Percentiles rank a stretch among this genome's conserved stretches.
These are phyloP conservation scores for Marasmarcha lunaedactyla DNA, from an alignment of 2,888 invertebrate genomes.

Conservation along the genomic window DNA sequence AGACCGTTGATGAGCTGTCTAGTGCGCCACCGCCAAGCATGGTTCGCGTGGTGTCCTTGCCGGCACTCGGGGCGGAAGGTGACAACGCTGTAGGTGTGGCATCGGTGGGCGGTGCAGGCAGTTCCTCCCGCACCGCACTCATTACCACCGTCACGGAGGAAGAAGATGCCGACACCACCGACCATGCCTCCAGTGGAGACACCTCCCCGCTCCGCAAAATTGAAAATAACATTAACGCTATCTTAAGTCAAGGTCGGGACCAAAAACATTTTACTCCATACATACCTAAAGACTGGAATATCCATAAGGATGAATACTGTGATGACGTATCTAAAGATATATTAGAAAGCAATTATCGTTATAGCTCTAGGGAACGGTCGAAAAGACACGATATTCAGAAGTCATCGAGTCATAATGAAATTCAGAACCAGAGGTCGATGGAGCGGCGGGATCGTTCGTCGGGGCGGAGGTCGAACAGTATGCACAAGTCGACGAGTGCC, in stretches of 20 bases:
- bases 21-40: slow-evolving; percentile 74
- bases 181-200: slow-evolving; percentile 71
- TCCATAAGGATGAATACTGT: slow-evolving; percentile 69
- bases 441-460: slow-evolving; percentile 60
- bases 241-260: slow-evolving; percentile 72
- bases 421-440: slow-evolving; percentile 64
- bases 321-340: slow-evolving; percentile 65
- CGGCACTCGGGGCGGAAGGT: slow-evolving; percentile 77
- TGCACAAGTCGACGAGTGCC: slow-evolving; percentile 81
- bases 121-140: slow-evolving; percentile 72
- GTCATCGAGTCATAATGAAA: slow-evolving; percentile 73
- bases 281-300: slow-evolving; percentile 70
- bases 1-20: slow-evolving; percentile 73
- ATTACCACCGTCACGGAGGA: slow-evolving; percentile 80
- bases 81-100: slow-evolving; percentile 73
- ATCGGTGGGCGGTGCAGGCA: slow-evolving; percentile 57
- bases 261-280: slow-evolving; percentile 65
- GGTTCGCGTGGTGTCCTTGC: slow-evolving; percentile 72
- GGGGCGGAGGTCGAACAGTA: slow-evolving; percentile 70
- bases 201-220: slow-evolving; percentile 78
- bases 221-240: slow-evolving; percentile 79
- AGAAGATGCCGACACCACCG: slow-evolving; percentile 75
- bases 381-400: slow-evolving; percentile 72
- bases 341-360: slow-evolving; percentile 62
- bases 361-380: slow-evolving; percentile 65